Base-by-base conservation (phyloP, 2,888 invertebrate species). In the Tryphoninae sp. region DNA sequence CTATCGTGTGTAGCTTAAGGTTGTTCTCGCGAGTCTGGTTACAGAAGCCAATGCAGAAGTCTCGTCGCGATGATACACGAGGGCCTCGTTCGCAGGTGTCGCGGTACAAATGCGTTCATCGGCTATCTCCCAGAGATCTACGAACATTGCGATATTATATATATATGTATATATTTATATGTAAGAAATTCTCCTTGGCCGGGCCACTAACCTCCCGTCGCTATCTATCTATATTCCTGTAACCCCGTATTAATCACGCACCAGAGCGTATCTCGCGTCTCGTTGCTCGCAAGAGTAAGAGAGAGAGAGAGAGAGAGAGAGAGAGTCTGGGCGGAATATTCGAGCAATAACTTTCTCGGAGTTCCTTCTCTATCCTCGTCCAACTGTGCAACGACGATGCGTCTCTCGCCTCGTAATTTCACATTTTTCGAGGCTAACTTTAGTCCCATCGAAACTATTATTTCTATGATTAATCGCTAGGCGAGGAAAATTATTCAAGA, bases 61-160 rank as follows among this genome's bases (percentile, higher is more conserved):
- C 55, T 91, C 91, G 91, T 91, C 90, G 91, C 90, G 91, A 82
- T 90, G 87, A 86, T 89, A 87, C 89, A 89, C 90, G 76, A 53
- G 49, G 53, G 67, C 33, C 75, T 86, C 85, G 87, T 86, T 86
- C 86, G 89, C 90, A 90, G 90, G 90, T 90, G 90, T 89, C 88
- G 86, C 87, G 73, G 86, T 86, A 90, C 89, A 90, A 90, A 90
- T 89, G 87, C 86, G 85, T 79, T 85, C 76, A 83, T 84, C 80
- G 65, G 79, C 86, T 90, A 86, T 89, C 90, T 88, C 71, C 83
- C 76, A 81, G 81, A 86, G 86, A 89, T 89, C 90, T 90, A 88
- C 89, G 88, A 87, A 58, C 88, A 88, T 88, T 86, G 85, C 77
- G 87, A 88, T 89, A 67, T 45, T 61, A 16, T 51, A 55, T 55